phyloP scores from a whole-genome alignment of 2,113 vertebrate species.

The Oenanthe oenanthe region DNA sequence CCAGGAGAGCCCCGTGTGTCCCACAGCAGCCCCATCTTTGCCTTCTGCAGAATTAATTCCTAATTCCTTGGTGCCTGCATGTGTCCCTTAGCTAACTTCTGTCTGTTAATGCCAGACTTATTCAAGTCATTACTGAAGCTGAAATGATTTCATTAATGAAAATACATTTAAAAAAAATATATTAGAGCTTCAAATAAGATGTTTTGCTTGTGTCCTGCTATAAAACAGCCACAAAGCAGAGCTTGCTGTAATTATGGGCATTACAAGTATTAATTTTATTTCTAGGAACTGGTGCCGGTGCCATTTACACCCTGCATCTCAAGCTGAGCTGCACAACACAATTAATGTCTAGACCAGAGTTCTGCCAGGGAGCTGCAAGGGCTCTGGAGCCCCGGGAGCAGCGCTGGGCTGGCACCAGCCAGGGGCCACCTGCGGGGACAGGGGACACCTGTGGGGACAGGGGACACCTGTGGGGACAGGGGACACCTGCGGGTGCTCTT shows the following conservation, averaged over 20 bases:
- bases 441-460: not conserved
- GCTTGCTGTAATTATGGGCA: slow-evolving; percentile 46
- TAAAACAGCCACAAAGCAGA: slow-evolving; percentile 51
- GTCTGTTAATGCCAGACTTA: slow-evolving; percentile 33
- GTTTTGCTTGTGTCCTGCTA: slow-evolving; percentile 47
- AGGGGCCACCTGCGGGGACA: too few relatives aligned
- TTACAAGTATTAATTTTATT: slow-evolving; percentile 55
- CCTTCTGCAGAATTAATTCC: not conserved
- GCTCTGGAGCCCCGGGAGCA: fast-evolving
- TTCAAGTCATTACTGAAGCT: slow-evolving; percentile 44
- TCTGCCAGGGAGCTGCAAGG: not conserved
- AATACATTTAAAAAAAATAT: slow-evolving; percentile 48
- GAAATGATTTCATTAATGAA: slow-evolving; percentile 40
- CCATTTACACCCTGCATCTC: not conserved
- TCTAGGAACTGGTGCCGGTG: slow-evolving; percentile 40
- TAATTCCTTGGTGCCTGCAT: slow-evolving; percentile 1
- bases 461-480: too few relatives aligned
- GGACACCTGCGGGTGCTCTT: too few relatives aligned
- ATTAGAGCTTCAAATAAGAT: slow-evolving; percentile 57
- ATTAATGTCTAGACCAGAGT: not conserved
- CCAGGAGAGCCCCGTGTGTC: not conserved
- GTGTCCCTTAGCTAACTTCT: not conserved
- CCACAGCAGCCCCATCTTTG: not conserved
- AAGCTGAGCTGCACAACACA: not conserved
- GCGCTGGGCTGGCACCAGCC: not conserved